Percentiles rank a stretch among this genome's conserved stretches.
These are phyloP conservation scores for Campoletis raptor DNA, from an alignment of 2,888 invertebrate species.

Conservation along the genomic window DNA sequence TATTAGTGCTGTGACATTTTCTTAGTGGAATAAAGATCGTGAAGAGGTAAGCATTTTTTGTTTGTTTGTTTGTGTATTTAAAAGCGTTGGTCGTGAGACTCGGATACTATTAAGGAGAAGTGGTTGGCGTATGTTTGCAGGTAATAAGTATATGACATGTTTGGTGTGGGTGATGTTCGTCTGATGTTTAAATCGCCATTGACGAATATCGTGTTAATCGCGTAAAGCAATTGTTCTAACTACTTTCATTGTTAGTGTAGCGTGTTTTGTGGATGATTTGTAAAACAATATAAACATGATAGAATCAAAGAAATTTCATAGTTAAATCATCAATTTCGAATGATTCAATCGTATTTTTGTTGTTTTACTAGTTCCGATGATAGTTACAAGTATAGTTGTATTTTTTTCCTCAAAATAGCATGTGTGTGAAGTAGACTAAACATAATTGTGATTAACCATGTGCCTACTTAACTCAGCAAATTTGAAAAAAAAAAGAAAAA, in stretches of 20 bases:
- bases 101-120: constrained; percentile 3
- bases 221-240: constrained; percentile 74
- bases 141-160: constrained; percentile 38
- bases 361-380: constrained; percentile 1
- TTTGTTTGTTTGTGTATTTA: neutral
- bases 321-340: constrained; percentile 3
- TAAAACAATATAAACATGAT: constrained; percentile 17
- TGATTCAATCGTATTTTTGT: constrained; percentile 10
- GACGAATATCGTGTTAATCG: constrained; percentile 77
- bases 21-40: constrained; percentile 28
- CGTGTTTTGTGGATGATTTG: constrained; percentile 3
- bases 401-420: constrained; percentile 8
- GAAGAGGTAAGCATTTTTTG: constrained; percentile 34
- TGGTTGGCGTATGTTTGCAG: constrained; percentile 28
- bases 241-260: constrained; percentile 71
- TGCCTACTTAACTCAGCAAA: constrained; percentile 41
- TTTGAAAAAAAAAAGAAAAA: constrained; percentile 48
- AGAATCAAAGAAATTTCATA: constrained; percentile 27
- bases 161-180: constrained; percentile 52
- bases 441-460: constrained; percentile 29
- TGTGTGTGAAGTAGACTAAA: constrained; percentile 34
- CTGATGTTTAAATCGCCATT: constrained; percentile 19
- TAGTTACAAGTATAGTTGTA: constrained; percentile 2
- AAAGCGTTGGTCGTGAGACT: constrained; percentile 27
- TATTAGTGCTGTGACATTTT: constrained; percentile 50